phyloP scores from a whole-genome alignment of 2,113 vertebrate genomes.

The Benthochromis sp. region DNA sequence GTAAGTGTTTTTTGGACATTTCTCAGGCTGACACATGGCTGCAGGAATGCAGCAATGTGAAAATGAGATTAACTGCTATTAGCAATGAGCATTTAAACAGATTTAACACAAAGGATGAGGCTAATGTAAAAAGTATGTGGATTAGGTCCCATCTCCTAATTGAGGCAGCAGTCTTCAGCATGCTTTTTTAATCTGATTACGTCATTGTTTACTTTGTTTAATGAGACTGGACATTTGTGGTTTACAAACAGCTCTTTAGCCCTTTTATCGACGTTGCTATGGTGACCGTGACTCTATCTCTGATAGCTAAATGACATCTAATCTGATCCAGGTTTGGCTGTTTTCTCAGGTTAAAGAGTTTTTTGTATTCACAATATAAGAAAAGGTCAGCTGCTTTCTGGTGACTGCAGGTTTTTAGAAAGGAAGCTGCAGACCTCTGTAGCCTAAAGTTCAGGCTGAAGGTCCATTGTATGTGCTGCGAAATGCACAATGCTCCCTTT shows the following conservation, averaged over 20 bases:
- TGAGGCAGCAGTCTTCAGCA: slow-evolving; percentile 29
- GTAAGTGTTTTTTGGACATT: slow-evolving; percentile 57
- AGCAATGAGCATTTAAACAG: slow-evolving; percentile 40
- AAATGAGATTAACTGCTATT: slow-evolving; percentile 34
- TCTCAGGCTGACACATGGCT: neutral
- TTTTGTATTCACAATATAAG: neutral
- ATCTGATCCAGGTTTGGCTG: neutral
- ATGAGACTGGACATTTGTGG: neutral
- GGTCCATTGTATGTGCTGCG: neutral
- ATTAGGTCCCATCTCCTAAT: slow-evolving; percentile 51
- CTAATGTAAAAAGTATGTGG: slow-evolving; percentile 38
- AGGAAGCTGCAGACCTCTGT: slow-evolving; percentile 8
- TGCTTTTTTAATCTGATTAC: slow-evolving; percentile 55
- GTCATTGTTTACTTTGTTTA: slow-evolving; percentile 25
- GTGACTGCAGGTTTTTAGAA: neutral
- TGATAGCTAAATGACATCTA: neutral
- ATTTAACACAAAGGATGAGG: slow-evolving; percentile 42
- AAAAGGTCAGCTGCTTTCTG: neutral
- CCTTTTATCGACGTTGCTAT: neutral
- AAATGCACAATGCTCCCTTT: neutral
- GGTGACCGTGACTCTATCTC: neutral
- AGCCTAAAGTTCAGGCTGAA: neutral
- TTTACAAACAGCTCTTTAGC: neutral
- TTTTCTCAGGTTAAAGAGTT: neutral
- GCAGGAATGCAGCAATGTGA: neutral